Evolutionary conservation across 2,113 vertebrate genomes (phyloP), one percentile per base, ranked within the genome.

Genomic region (Seriola aureovittata): DNA sequence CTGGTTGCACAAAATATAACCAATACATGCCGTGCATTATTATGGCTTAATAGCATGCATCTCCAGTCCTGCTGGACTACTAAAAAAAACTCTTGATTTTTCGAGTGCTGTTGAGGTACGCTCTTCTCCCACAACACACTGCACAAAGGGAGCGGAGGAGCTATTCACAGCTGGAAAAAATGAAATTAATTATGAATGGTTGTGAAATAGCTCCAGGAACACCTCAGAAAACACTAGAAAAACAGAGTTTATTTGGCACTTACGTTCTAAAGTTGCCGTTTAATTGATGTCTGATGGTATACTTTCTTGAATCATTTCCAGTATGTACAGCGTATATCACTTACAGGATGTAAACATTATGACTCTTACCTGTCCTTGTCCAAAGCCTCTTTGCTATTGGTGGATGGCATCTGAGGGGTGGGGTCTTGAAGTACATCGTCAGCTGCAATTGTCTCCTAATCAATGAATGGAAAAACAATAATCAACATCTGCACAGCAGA

Each of bases 311-410:
- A 48, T 48, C 14, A 46, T 13, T 12, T 46, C 3, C 9, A 16
- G 46, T 48, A 48, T 42, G 40, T 11, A 59, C 4, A 16, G 38
- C 38, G n/a, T 25, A 10, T 19, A 40, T 50, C 6, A 62, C 23
- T 34, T 23, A 8, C 1, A 23, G 19, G 19, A 64, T 36, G 3
- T 23, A 4, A 58, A 23, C 4, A 48, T 23, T 4, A 13, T 0
- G 23, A 54, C 2, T 6, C 72, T 42, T 84, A 96, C 96, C 95
- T 93, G 48, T 94, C 95, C 59, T 94, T 92, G 65, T 94, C 85
- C 77, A 94, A 42, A 19, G 86, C 85, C 83, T 95, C 95, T 89
- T 95, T 96, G 91, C 91, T 93, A 67, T 94, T 95, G 86, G 91
- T 82, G 6, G 91, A 88, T 40, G 93, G 87, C 55, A 89, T 89